Conservation (phyloP, 1,140 invertebrate species). For the Apis florea region DNA sequence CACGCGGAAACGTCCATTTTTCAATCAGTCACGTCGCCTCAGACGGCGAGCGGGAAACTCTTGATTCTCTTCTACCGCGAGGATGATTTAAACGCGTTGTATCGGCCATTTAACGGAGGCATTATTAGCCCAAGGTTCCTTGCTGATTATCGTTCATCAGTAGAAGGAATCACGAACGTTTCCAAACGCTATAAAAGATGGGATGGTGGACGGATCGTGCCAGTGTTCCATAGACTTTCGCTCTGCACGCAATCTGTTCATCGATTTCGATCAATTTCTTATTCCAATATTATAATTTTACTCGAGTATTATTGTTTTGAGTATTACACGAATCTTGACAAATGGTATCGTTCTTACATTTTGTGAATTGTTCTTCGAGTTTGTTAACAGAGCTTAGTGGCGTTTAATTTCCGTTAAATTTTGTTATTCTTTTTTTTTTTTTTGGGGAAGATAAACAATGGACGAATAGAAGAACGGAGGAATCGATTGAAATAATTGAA, state of each 20-base stretch:
- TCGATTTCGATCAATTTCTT: not conserved
- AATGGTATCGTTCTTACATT: too few species aligned
- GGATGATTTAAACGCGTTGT: constrained; percentile 27
- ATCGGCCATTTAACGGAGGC: constrained; percentile 31
- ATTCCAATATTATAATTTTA: too few species aligned
- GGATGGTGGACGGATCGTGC: not conserved
- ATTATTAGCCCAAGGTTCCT: constrained; percentile 47
- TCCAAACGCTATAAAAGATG: constrained; percentile 47
- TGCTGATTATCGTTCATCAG: constrained; percentile 41
- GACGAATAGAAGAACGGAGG: too few species aligned
- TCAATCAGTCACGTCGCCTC: constrained; percentile 16
- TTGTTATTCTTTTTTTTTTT: too few species aligned
- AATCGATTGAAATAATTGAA: too few species aligned
- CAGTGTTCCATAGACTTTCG: constrained; percentile 26
- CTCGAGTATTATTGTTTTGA: too few species aligned
- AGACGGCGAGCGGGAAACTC: not conserved
- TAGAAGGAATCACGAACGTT: constrained; percentile 39
- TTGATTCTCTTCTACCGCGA: constrained; percentile 6
- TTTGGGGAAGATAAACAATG: too few species aligned
- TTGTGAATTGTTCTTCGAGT: too few species aligned
- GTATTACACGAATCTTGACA: too few species aligned
- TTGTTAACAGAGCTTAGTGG: too few species aligned
- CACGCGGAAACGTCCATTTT: constrained; percentile 17
- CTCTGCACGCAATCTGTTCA: not conserved
- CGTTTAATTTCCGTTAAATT: too few species aligned